Evolutionary conservation across 1,140 invertebrate species (phyloP), one percentile per base, ranked within the genome.

Genomic region (Calliphora vicina): DNA sequence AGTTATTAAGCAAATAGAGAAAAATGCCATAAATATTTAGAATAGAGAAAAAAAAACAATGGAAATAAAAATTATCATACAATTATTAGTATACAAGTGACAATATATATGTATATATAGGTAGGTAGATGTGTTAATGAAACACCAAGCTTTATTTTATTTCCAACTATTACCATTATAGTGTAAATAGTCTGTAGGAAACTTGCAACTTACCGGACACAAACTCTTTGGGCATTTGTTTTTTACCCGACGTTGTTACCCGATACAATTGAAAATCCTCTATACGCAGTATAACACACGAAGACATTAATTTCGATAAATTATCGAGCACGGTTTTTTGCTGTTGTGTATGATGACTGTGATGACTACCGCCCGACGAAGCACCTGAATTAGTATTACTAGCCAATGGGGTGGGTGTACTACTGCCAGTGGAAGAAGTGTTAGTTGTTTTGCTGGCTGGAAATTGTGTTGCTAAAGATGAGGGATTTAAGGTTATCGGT

Each of bases 221-320:
- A 88, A 97, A 96, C 91, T 97, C 96, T 87, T 96, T 95, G 4
- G 94, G 93, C 72, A 93, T 91, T 71, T 93, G 92, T 86, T 94
- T 95, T 85, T 93, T 93, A 35, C 93, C 93, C 1, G 95, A 93
- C 2, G 95, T 96, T 0, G 95, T 94, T 83, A 98, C 96, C 91
- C 95, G 94, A 87, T 95, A 97, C 17, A 97, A 92, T 0, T 94
- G 95, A 85, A 97, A 96, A 88, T 99, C 97, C 86, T 97, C 95
- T 85, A 99, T 94, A 86, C 97, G 93, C 27, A 99, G 91, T 27
- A 99, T 94, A 20, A 97, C 93, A 91, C 97, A 98, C 13, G 96
- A 96, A 6, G 97, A 98, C 95, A 98, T 97, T 45, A 99, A 90
- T 90, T 97, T 97, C 2, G 95, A 94, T 57, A 97, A 91, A 88